A percentile compares a stretch with the other conserved stretches of the same genome.
phyloP scores from a whole-genome alignment of 2,113 vertebrate genomes.

The Piprites chloris region DNA sequence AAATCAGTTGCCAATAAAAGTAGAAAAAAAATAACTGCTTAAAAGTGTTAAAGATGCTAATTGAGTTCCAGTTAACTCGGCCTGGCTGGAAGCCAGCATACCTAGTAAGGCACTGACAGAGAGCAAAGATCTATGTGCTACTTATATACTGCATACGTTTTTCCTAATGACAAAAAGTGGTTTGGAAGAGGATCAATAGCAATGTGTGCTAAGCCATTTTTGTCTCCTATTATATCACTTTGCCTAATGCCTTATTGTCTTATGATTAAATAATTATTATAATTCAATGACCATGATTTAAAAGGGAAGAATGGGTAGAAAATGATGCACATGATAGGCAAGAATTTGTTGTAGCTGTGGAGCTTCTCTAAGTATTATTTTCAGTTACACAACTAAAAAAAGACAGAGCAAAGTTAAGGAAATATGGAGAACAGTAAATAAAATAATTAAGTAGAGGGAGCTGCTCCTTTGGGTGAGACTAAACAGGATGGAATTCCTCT shows the following conservation, averaged over 20 bases:
- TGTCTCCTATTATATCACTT: not conserved
- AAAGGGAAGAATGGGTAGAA: not conserved
- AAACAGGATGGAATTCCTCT: not conserved
- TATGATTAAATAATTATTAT: not conserved
- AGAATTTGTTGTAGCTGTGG: not conserved
- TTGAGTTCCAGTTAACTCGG: conserved; percentile 11
- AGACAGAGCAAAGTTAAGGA: not conserved
- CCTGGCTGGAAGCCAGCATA: conserved; percentile 6
- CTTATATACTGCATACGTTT: not conserved
- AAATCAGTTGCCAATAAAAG: not conserved
- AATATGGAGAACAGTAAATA: not conserved
- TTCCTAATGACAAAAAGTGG: not conserved
- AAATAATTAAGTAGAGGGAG: not conserved
- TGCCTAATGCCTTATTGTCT: not conserved
- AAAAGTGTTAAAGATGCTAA: conserved; percentile 32
- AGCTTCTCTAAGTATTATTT: not conserved
- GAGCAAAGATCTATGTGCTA: not conserved
- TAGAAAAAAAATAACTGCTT: conserved; percentile 28
- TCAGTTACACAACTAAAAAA: not conserved
- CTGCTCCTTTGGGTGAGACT: not conserved
- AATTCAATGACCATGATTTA: not conserved
- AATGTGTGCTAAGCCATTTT: not conserved
- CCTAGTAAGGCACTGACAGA: not conserved
- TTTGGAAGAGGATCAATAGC: not conserved
- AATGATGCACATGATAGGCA: not conserved